phyloP scores from a whole-genome alignment of 2,113 vertebrate species.

The Syngnathus scovelli region DNA sequence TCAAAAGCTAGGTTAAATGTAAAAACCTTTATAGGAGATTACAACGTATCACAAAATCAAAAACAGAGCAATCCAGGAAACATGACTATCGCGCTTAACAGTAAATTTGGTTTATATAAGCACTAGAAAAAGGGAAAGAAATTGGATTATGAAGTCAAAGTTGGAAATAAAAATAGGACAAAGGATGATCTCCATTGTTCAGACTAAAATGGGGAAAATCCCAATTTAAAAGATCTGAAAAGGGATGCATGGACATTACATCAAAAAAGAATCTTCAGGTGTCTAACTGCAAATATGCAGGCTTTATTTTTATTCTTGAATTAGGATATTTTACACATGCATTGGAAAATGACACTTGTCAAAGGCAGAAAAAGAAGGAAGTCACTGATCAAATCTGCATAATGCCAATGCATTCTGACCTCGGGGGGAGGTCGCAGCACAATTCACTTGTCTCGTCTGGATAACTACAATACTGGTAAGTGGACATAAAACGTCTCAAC shows the following conservation, averaged over 20 bases:
- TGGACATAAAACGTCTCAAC: slow-evolving; percentile 45
- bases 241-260: too few relatives aligned
- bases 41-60: slow-evolving; percentile 23
- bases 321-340: too few relatives aligned
- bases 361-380: not conserved
- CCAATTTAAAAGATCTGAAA: too few relatives aligned
- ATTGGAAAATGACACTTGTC: too few relatives aligned
- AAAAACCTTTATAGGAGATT: slow-evolving; percentile 3
- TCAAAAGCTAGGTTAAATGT: slow-evolving; percentile 15
- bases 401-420: slow-evolving; percentile 37
- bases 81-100: slow-evolving; percentile 1
- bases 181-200: too few relatives aligned
- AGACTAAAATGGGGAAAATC: too few relatives aligned
- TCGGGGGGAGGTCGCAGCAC: slow-evolving; percentile 14
- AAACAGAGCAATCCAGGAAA: slow-evolving; percentile 13
- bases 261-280: too few relatives aligned
- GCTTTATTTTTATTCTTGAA: too few relatives aligned
- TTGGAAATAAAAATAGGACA: too few relatives aligned
- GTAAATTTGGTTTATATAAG: not conserved
- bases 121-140: not conserved
- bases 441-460: slow-evolving; percentile 25
- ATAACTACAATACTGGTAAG: slow-evolving; percentile 44
- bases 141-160: not conserved
- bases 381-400: slow-evolving; percentile 30
- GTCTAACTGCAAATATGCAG: too few relatives aligned